Evolutionary conservation across 2,888 invertebrate species (phyloP).

Genomic region (Mechanitis messenoides): DNA sequence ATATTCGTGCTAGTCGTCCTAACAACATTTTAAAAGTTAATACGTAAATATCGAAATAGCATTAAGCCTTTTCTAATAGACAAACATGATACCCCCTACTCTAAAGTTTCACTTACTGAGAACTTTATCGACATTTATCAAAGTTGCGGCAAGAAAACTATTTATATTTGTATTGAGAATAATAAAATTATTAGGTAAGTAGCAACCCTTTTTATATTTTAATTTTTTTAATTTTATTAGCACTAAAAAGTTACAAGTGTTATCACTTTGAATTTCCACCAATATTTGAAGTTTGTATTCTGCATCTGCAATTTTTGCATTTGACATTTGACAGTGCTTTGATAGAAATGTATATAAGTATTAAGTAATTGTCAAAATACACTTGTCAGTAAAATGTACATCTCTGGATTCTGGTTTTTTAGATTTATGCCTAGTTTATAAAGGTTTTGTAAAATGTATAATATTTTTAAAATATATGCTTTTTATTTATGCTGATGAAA

Average conservation of each 20-base stretch:
- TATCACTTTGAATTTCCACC: background rate
- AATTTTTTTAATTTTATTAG: background rate
- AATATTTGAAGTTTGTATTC: background rate
- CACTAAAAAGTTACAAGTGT: background rate
- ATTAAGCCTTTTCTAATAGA: constrained; percentile 8
- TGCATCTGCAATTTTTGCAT: background rate
- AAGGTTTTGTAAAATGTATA: too few relatives aligned
- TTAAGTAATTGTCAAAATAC: background rate
- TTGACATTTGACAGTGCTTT: background rate
- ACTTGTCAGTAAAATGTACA: background rate
- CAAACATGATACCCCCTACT: constrained; percentile 18
- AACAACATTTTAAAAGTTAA: constrained; percentile 49
- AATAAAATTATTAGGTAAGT: constrained; percentile 25
- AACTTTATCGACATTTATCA: constrained; percentile 18
- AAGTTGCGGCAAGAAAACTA: constrained; percentile 20
- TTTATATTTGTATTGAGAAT: constrained; percentile 20
- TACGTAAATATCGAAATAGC: constrained; percentile 9
- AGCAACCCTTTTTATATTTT: constrained; percentile 1
- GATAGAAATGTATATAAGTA: background rate
- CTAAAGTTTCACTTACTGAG: constrained; percentile 20
- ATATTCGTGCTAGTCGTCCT: constrained; percentile 46
- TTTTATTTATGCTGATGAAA: too few relatives aligned
- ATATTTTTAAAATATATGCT: background rate
- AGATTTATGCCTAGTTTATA: too few relatives aligned
- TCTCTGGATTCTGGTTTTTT: background rate